A percentile compares a stretch with the other conserved stretches of the same genome.
Conservation (phyloP, 2,797 vertebrate species). For the Gymnodraco acuticeps region DNA sequence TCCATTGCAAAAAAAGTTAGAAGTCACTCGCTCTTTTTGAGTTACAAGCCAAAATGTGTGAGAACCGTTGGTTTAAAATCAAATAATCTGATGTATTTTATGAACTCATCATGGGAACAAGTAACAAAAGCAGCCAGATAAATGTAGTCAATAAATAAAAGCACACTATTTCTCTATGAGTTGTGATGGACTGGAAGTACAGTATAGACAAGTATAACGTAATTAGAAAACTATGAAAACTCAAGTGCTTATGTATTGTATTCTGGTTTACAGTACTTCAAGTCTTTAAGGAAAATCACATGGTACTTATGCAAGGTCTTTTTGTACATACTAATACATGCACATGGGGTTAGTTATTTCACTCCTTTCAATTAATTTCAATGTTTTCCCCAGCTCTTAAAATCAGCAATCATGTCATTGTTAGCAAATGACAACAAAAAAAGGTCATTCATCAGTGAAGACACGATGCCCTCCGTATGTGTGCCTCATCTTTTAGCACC, state of each 20-base stretch:
- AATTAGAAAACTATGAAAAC: neutral
- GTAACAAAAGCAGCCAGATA: neutral
- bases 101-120: neutral
- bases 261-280: no score
- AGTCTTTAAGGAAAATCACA: neutral
- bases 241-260: neutral
- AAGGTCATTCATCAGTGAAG: conserved; percentile 12
- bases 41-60: neutral
- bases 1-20: neutral
- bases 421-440: neutral
- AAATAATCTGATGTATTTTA: neutral
- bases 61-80: neutral
- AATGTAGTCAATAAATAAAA: neutral
- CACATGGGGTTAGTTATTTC: neutral
- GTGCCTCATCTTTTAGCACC: conserved; percentile 50
- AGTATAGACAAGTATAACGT: conserved; percentile 1
- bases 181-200: neutral
- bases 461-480: conserved; percentile 17
- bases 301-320: neutral
- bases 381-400: neutral
- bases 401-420: neutral
- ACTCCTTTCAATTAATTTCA: neutral
- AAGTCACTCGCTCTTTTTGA: neutral
- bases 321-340: neutral
- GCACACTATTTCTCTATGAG: neutral